Conservation (phyloP, 1,140 invertebrate genomes). For the Melitaea cinxia region DNA sequence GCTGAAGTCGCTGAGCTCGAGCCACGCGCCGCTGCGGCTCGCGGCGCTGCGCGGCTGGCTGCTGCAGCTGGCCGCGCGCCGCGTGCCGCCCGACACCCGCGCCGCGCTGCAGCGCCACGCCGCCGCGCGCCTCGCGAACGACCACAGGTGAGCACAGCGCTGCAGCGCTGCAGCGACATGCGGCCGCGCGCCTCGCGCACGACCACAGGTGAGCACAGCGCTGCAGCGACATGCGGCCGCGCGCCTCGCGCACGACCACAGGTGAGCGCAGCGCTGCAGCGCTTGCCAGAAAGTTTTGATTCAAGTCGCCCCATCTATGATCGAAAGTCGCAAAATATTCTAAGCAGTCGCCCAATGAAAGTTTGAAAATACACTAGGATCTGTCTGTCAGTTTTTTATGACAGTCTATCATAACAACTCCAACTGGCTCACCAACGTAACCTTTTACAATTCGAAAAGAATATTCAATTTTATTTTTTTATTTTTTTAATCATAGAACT, state of each 20-base stretch:
- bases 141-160: neutral
- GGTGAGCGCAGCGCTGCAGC: too few relatives aligned
- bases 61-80: slow-evolving; percentile 39
- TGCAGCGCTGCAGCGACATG: neutral
- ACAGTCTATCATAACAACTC: too few relatives aligned
- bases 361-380: too few relatives aligned
- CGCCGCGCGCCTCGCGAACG: neutral
- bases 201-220: neutral
- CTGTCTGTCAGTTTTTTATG: too few relatives aligned
- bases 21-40: slow-evolving; percentile 62
- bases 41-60: slow-evolving; percentile 67
- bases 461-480: too few relatives aligned
- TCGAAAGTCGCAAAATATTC: too few relatives aligned
- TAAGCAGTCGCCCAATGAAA: too few relatives aligned
- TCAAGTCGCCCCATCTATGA: too few relatives aligned
- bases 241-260: neutral
- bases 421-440: too few relatives aligned
- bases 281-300: too few relatives aligned
- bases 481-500: too few relatives aligned
- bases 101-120: slow-evolving; percentile 35
- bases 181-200: neutral
- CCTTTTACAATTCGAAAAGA: too few relatives aligned
- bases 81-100: slow-evolving; percentile 19
- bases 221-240: neutral
- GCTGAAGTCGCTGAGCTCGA: slow-evolving; percentile 58